phyloP scores from a whole-genome alignment of 2,797 vertebrate genomes.

The Tapirus indicus region DNA sequence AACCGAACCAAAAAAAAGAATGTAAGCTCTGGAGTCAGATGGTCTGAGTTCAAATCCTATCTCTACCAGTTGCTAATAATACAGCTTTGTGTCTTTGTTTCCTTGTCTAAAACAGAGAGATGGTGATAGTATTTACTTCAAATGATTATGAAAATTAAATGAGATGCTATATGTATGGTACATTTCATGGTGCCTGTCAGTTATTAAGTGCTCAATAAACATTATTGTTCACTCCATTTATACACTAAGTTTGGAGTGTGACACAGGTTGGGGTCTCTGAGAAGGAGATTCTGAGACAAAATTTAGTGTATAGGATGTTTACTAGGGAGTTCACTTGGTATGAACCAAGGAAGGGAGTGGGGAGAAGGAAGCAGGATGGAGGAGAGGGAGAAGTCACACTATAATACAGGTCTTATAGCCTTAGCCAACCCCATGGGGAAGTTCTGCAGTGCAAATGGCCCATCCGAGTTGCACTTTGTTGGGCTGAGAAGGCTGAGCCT shows the following conservation, averaged over 20 bases:
- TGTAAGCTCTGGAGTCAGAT: background rate
- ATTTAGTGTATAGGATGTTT: background rate
- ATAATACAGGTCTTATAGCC: background rate
- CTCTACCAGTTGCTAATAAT: background rate
- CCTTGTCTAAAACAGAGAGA: background rate
- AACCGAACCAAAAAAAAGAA: background rate
- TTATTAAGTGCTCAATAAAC: background rate
- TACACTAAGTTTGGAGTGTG: background rate
- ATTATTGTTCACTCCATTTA: background rate
- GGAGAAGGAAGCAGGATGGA: background rate
- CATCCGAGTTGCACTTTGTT: background rate
- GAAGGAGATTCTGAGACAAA: slow-evolving; percentile 5
- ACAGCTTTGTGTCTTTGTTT: slow-evolving; percentile 22
- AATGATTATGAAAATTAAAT: slow-evolving; percentile 22
- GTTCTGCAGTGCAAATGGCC: background rate
- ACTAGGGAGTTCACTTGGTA: background rate
- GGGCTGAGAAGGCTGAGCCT: background rate
- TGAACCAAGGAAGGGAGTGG: background rate
- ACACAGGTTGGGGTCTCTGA: background rate
- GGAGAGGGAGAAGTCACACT: background rate
- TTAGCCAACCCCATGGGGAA: background rate
- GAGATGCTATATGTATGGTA: background rate
- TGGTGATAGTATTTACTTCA: background rate
- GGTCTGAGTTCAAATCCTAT: background rate
- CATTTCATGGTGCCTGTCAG: background rate